phyloP scores from a whole-genome alignment of 2,888 invertebrate genomes.

The Catocala nupta region DNA sequence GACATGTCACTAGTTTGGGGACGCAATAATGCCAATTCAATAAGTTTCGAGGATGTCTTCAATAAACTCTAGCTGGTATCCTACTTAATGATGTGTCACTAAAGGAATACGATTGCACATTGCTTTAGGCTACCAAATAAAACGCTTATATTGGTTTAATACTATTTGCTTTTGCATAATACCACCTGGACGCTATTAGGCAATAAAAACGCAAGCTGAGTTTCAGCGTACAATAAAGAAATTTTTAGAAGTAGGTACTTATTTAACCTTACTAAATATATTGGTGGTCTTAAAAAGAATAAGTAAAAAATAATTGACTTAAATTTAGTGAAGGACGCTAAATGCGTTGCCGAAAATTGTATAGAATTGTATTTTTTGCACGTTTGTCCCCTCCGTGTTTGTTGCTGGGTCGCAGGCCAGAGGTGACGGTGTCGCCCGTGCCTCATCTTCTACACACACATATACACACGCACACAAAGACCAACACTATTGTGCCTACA shows the following conservation, averaged over 20 bases:
- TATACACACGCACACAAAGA: not conserved
- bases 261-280: not conserved
- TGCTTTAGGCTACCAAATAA: constrained; percentile 5
- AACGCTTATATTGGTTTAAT: not conserved
- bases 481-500: constrained; percentile 7
- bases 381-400: constrained; percentile 22
- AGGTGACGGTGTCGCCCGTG: constrained; percentile 46
- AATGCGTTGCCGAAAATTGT: constrained; percentile 7
- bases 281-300: too few species aligned
- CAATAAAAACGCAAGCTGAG: too few species aligned
- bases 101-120: constrained; percentile 10
- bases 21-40: constrained; percentile 58
- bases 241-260: not conserved
- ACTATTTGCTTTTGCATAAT: too few species aligned
- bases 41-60: constrained; percentile 44
- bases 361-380: constrained; percentile 19
- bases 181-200: too few species aligned
- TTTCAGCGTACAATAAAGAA: too few species aligned
- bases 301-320: not conserved
- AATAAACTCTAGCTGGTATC: constrained; percentile 16
- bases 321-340: not conserved
- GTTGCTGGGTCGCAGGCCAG: constrained; percentile 36
- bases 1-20: constrained; percentile 59
- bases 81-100: constrained; percentile 14
- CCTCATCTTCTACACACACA: constrained; percentile 3